These are phyloP conservation scores for Eptatretus atami DNA, from an alignment of 2,797 vertebrate species.

Conservation along the genomic window DNA sequence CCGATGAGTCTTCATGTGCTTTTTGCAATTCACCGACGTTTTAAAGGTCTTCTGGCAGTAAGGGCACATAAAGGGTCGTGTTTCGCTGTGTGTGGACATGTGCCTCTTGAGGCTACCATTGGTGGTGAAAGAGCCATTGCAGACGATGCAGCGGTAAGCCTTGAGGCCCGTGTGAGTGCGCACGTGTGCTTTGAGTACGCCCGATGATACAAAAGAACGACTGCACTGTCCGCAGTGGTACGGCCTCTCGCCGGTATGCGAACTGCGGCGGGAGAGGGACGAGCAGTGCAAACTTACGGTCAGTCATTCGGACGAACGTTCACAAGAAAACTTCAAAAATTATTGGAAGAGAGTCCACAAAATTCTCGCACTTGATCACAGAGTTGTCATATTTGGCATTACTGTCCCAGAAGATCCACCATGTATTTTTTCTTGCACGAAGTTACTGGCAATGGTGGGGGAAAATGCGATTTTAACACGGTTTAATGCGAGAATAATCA, in stretches of 20 bases:
- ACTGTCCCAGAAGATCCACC: too few relatives aligned
- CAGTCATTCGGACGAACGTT: neutral
- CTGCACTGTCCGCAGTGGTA: conserved; percentile 85
- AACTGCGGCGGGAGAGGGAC: conserved; percentile 20
- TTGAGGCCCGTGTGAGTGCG: conserved; percentile 78
- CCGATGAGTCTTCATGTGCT: conserved; percentile 98
- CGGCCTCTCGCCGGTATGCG: conserved; percentile 79
- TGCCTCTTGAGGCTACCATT: conserved; percentile 73
- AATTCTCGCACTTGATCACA: too few relatives aligned
- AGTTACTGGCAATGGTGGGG: too few relatives aligned
- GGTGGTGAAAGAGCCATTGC: conserved; percentile 79
- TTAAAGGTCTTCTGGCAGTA: conserved; percentile 98
- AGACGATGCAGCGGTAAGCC: conserved; percentile 67
- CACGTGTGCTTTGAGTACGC: conserved; percentile 78
- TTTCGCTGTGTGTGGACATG: conserved; percentile 79
- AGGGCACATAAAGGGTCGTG: conserved; percentile 86
- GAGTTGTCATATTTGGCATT: too few relatives aligned
- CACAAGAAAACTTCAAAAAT: too few relatives aligned
- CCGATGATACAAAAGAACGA: conserved; percentile 81
- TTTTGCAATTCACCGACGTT: conserved; percentile 83
- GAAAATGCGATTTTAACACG: too few relatives aligned
- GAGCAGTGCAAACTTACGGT: neutral
- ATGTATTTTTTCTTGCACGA: too few relatives aligned
- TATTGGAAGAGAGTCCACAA: too few relatives aligned
- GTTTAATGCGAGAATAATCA: too few relatives aligned